A percentile compares a stretch with the other conserved stretches of the same genome.
Conservation (phyloP, 2,888 invertebrate species). For the Odontocolon sp. region DNA sequence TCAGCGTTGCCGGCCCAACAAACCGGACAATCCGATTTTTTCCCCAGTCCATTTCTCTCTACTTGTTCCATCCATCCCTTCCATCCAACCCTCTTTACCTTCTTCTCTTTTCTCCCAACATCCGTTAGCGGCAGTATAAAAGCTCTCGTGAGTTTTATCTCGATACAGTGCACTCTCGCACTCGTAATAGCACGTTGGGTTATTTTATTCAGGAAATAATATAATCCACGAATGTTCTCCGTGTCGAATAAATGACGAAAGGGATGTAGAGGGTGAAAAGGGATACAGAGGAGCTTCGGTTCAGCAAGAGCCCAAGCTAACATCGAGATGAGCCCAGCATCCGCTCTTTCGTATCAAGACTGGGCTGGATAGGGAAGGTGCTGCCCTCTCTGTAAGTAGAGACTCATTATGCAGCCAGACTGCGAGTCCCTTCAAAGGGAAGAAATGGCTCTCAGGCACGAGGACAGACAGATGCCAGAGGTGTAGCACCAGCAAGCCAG, state of each 20-base stretch:
- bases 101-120: conserved; percentile 15
- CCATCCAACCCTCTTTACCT: neutral
- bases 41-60: conserved; percentile 20
- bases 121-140: conserved; percentile 25
- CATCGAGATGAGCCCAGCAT: neutral
- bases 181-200: neutral
- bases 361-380: conserved; percentile 8
- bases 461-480: neutral
- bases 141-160: conserved; percentile 18
- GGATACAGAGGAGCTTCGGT: neutral
- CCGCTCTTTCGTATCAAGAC: conserved; percentile 5
- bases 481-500: too few relatives aligned
- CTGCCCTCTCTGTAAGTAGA: conserved; percentile 65
- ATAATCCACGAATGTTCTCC: conserved; percentile 22
- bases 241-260: conserved; percentile 37
- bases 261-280: neutral
- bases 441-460: conserved; percentile 35
- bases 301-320: neutral
- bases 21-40: conserved; percentile 74
- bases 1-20: conserved; percentile 75
- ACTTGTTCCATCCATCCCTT: conserved; percentile 12
- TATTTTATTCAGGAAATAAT: conserved; percentile 35
- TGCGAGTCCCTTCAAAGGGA: conserved; percentile 66
- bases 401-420: conserved; percentile 72
- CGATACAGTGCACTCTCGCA: conserved; percentile 3